Evolutionary conservation across 2,888 invertebrate species (phyloP), one percentile per base, ranked within the genome.

Genomic region (Cataglyphis altisquamis): DNA sequence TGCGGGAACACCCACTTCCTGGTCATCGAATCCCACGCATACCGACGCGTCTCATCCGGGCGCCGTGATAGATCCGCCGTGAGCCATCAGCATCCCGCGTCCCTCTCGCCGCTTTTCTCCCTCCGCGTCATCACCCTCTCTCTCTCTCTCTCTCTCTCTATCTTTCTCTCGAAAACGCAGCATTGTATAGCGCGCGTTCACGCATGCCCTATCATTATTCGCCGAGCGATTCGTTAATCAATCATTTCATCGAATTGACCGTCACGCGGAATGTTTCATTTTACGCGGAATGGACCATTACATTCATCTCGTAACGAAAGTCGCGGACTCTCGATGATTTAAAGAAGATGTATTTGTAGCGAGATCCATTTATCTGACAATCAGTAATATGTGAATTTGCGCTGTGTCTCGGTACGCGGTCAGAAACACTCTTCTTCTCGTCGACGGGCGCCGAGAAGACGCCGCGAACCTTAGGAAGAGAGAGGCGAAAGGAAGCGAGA

Each of bases 1-100:
- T 86, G 90, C 90, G 80, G 91, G 87, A 91, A 91, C 92, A 92
- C 92, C 92, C 91, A 93, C 92, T 93, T 93, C 89, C 91, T 90
- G 91, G 88, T 90, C 91, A 89, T 86, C 90, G 89, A 92, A 89
- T 91, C 90, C 91, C 90, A 91, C 90, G 89, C 88, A 87, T 88
- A 89, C 87, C 77, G 84, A 85, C 86, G 83, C 88, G 81, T 83
- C 87, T 63, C 52, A 84, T 84, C 83, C 83, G 84, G 77, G 72
- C 89, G 77, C 67, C 85, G 74, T 87, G 89, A 90, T 90, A 87
- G 84, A 87, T 89, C 87, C 85, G 39, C 68, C 29, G 64, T 18
- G 60, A 45, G 57, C 85, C 52, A 60, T 67, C 81, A 32, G 57
- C 36, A 52, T 66, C 88, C 78, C 70, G 52, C 57, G 57, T 41